Evolutionary conservation across 2,888 invertebrate genomes (phyloP).

Genomic region (Alloplasta piceator): DNA sequence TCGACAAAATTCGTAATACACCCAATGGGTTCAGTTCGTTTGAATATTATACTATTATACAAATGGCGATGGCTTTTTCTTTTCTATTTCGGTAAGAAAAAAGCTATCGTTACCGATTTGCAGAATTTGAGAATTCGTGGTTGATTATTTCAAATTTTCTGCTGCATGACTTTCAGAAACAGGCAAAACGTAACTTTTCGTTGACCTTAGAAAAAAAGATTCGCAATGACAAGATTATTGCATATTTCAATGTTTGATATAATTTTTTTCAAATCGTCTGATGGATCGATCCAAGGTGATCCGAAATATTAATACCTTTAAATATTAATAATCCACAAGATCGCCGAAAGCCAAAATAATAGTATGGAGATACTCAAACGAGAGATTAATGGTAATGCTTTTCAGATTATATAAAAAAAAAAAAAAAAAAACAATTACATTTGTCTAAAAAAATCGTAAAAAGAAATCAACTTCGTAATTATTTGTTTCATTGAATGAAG

Average conservation of each 20-base stretch:
- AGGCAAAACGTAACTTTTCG: background rate
- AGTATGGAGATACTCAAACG: too few species aligned
- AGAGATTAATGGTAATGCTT: too few species aligned
- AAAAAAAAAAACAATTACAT: too few species aligned
- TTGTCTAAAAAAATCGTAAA: too few species aligned
- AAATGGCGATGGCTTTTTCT: background rate
- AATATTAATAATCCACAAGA: too few species aligned
- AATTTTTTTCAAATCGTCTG: background rate
- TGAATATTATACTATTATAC: background rate
- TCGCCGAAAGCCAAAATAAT: too few species aligned
- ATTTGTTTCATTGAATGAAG: too few species aligned
- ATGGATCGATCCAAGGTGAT: too few species aligned
- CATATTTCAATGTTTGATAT: background rate
- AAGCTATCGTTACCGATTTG: background rate
- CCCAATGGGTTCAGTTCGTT: background rate
- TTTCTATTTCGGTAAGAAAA: background rate
- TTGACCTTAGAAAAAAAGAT: background rate
- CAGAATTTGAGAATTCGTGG: background rate
- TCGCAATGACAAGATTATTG: background rate
- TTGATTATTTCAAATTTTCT: background rate
- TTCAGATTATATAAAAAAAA: too few species aligned
- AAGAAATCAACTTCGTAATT: too few species aligned
- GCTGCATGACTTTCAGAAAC: background rate
- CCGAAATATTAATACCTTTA: too few species aligned
- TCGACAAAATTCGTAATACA: constrained; percentile 14